Base-by-base conservation (phyloP, 2,888 invertebrate genomes). In the Brassicogethes aeneus region DNA sequence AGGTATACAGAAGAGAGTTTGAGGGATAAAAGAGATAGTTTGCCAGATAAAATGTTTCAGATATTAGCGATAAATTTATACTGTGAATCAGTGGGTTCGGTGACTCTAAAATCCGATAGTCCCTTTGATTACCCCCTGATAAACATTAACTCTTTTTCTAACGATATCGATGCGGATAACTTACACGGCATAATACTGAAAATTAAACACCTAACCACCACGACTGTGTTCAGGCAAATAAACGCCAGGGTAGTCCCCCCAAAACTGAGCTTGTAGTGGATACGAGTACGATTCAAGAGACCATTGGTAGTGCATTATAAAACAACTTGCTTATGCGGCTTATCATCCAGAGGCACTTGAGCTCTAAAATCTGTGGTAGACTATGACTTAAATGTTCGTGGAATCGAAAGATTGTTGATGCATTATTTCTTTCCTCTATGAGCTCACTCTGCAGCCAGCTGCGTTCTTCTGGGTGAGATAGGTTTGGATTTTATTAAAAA, bases 381-480 rank as follows among this genome's bases (percentile, higher is more conserved):
- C 56, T 71, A 74, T 1, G 70, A 75, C 48, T 59, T 79, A 8
- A 68, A 71, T 44, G 80, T 80, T 1, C 67, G 75, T 46, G 79
- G 79, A 2, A 59, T 80, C 3, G 53, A 68, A 2, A 65, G 64
- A 2, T 81, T 1, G 77, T 70, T 1, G 81, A 81, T 58, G 75
- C 79, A 2, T 78, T 74, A 76, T 50, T 80, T 80, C 1, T 60
- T 70, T 3, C 74, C 79, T 2, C 63, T 75, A 30, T 74, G 77
- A 2, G 76, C 77, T 2, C 80, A 83, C 56, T 80, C 79, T 1
- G 75, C 77, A 56, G 80, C 80, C 1, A 78, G 79, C 0, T 72
- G 77, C 1, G 73, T 76, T 45, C 79, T 81, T 75, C 76, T 82
- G 37, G 82, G 77, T 1, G 81, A 82, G 59, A 80, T 79, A 57